phyloP scores from a whole-genome alignment of 53 echinoderm and acorn worm genomes.

The Mesocentrotus franciscanus region DNA sequence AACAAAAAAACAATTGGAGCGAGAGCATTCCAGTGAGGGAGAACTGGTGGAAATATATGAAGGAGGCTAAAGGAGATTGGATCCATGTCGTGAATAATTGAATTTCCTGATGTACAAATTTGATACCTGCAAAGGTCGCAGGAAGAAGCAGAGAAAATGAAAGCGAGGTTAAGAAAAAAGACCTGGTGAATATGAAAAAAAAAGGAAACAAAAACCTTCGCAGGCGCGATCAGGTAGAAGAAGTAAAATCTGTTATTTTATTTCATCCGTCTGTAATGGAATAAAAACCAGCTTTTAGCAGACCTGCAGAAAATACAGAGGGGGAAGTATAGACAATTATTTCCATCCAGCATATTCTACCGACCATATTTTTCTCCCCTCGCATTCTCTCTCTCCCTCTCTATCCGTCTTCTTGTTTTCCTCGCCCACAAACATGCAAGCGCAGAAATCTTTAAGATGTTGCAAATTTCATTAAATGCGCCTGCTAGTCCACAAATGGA shows the following conservation, averaged over 20 bases:
- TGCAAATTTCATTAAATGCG: slow-evolving; percentile 65
- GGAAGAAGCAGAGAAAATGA: slow-evolving; percentile 46
- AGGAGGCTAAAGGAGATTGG: slow-evolving; percentile 56
- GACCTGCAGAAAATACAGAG: slow-evolving; percentile 45
- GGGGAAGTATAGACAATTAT: slow-evolving; percentile 49
- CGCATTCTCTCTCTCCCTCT: slow-evolving; percentile 46
- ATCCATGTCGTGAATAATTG: slow-evolving; percentile 63
- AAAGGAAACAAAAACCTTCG: slow-evolving; percentile 69
- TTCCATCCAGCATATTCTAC: slow-evolving; percentile 46
- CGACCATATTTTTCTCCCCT: slow-evolving; percentile 38
- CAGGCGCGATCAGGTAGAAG: slow-evolving; percentile 66
- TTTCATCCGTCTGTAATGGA: slow-evolving; percentile 65
- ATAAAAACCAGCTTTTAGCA: slow-evolving; percentile 70
- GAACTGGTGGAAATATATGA: slow-evolving; percentile 36
- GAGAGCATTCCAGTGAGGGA: neutral
- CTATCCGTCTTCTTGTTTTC: neutral
- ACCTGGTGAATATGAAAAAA: slow-evolving; percentile 9
- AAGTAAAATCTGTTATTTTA: slow-evolving; percentile 69
- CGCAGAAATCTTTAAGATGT: slow-evolving; percentile 64
- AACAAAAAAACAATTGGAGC: slow-evolving; percentile 55
- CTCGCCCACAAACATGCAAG: slow-evolving; percentile 50
- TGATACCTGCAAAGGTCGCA: slow-evolving; percentile 69
- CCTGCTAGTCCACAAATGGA: slow-evolving; percentile 67
- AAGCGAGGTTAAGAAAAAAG: slow-evolving; percentile 57
- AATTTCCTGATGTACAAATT: slow-evolving; percentile 70